A percentile compares a stretch with the other conserved stretches of the same genome.
These are phyloP conservation scores for Arge pagana DNA, from an alignment of 2,888 invertebrate species.

Conservation along the genomic window DNA sequence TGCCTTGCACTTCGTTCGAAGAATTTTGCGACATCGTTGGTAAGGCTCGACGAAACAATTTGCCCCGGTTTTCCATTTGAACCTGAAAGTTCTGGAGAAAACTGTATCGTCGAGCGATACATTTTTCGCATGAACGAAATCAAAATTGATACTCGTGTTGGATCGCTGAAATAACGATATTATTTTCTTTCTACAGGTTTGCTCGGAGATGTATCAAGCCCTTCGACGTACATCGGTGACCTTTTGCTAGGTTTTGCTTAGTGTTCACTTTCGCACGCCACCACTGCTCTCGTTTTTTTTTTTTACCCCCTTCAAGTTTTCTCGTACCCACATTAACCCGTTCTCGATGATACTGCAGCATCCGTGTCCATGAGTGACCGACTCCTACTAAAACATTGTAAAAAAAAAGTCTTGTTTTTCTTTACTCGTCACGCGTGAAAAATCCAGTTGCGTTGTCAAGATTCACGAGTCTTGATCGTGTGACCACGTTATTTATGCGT, in stretches of 20 bases:
- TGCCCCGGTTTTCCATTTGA: background rate
- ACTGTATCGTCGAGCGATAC: no score
- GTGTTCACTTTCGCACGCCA: conserved; percentile 19
- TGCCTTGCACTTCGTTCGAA: conserved; percentile 86
- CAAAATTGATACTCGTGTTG: background rate
- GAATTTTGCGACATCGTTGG: conserved; percentile 95
- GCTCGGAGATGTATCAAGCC: conserved; percentile 69
- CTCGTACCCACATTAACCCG: conserved; percentile 14
- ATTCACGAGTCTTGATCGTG: no score
- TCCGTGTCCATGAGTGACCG: no score
- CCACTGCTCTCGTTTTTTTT: conserved; percentile 16
- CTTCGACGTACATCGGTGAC: conserved; percentile 66
- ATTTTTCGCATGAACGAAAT: conserved; percentile 9
- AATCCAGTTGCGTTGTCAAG: no score
- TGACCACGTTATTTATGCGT: conserved; percentile 40
- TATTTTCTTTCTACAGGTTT: conserved; percentile 61
- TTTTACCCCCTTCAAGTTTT: conserved; percentile 14
- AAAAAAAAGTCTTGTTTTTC: no score
- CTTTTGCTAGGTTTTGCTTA: conserved; percentile 59
- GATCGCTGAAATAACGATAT: background rate
- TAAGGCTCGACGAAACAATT: conserved; percentile 54
- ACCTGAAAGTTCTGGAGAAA: background rate
- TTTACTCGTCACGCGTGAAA: no score
- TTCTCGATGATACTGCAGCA: conserved; percentile 16
- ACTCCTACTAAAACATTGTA: no score